Percentiles rank a stretch among this genome's conserved stretches.
phyloP scores from a whole-genome alignment of 2,888 invertebrate species.

The Ceriagrion tenellum region DNA sequence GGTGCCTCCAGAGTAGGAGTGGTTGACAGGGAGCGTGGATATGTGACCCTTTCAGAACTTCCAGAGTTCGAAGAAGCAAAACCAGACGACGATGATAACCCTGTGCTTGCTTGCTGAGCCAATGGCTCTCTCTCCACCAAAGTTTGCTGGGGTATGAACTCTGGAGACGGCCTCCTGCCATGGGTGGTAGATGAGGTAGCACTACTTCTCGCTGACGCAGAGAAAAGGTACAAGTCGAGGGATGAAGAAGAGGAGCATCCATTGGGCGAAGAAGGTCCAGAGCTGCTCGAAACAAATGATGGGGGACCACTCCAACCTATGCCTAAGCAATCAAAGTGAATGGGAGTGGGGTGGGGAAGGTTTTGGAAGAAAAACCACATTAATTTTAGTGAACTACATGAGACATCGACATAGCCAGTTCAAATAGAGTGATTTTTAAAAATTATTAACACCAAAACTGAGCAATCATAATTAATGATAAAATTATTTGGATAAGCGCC shows the following conservation, averaged over 20 bases:
- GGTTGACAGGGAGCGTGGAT: constrained; percentile 23
- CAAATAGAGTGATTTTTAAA: no score
- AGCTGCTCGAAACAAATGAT: constrained; percentile 85
- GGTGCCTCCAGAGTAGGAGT: constrained; percentile 43
- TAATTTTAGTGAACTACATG: neutral
- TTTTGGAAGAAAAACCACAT: constrained; percentile 7
- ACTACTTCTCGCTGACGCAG: constrained; percentile 56
- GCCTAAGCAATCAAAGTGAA: constrained; percentile 77
- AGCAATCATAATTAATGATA: neutral
- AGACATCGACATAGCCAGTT: neutral
- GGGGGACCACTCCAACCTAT: constrained; percentile 90
- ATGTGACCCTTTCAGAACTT: constrained; percentile 24
- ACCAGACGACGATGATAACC: neutral
- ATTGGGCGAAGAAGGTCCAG: constrained; percentile 90
- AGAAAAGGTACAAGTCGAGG: constrained; percentile 61
- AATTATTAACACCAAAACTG: neutral
- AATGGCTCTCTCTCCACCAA: constrained; percentile 17
- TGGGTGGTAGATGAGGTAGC: constrained; percentile 15
- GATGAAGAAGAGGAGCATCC: constrained; percentile 78
- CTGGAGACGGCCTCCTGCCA: constrained; percentile 11
- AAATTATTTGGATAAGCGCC: neutral
- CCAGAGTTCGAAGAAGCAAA: neutral
- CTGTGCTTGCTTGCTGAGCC: constrained; percentile 13
- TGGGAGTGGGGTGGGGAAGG: neutral
- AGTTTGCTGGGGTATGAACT: constrained; percentile 42